Evolutionary conservation across 2,797 vertebrate species (phyloP).

Genomic region (Pelobates cultripes): DNA sequence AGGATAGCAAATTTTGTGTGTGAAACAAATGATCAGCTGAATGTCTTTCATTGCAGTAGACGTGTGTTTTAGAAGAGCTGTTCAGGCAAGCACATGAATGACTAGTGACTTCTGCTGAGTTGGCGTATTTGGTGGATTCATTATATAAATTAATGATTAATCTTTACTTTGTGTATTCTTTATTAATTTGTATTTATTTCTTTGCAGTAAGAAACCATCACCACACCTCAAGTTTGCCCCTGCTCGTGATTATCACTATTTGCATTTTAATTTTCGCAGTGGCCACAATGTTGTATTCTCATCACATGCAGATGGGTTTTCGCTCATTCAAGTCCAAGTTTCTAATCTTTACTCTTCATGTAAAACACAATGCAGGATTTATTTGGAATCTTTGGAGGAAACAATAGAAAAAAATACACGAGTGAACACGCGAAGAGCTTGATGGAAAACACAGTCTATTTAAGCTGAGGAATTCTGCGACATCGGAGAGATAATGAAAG

Average conservation of each 20-base stretch:
- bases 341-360: constrained; percentile 77
- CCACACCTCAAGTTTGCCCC: neutral
- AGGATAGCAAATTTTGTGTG: too few relatives aligned
- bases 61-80: too few relatives aligned
- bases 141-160: too few relatives aligned
- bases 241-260: constrained; percentile 57
- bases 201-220: constrained; percentile 8
- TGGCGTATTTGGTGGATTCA: too few relatives aligned
- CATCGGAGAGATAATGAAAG: neutral
- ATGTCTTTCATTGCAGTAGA: too few relatives aligned
- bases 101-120: too few relatives aligned
- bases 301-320: constrained; percentile 65
- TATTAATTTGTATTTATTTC: neutral
- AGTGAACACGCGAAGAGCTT: neutral
- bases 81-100: too few relatives aligned
- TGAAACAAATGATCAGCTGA: too few relatives aligned
- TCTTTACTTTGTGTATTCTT: too few relatives aligned
- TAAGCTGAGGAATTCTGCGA: neutral
- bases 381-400: constrained; percentile 86
- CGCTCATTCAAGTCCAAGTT: constrained; percentile 72
- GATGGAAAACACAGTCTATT: neutral
- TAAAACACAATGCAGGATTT: constrained; percentile 80
- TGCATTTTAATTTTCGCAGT: constrained; percentile 79
- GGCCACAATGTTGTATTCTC: constrained; percentile 81
- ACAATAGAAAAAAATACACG: constrained; percentile 64